phyloP scores from a whole-genome alignment of 2,113 vertebrate species.

The Macquaria australasica region DNA sequence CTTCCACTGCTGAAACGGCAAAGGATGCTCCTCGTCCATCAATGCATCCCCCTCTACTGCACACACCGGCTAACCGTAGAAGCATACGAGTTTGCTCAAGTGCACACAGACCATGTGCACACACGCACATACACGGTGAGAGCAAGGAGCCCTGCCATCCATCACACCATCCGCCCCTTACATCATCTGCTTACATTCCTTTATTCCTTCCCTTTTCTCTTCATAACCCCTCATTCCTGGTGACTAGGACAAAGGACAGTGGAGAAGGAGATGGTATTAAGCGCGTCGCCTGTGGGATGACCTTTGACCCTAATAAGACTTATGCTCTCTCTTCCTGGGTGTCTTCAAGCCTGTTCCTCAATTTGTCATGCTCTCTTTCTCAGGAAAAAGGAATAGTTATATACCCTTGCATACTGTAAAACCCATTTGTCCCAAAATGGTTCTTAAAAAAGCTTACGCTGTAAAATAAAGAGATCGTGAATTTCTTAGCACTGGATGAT shows the following conservation, averaged over 20 bases:
- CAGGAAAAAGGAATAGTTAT: neutral
- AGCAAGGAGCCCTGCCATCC: slow-evolving; percentile 46
- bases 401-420: slow-evolving; percentile 1
- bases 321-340: slow-evolving; percentile 36
- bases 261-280: slow-evolving; percentile 30
- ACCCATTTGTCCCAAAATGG: slow-evolving; percentile 37
- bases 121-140: slow-evolving; percentile 22
- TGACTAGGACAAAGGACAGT: slow-evolving; percentile 45
- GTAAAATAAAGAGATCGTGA: slow-evolving; percentile 31
- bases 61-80: slow-evolving; percentile 17
- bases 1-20: slow-evolving; percentile 78
- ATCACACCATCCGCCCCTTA: slow-evolving; percentile 53
- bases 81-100: slow-evolving; percentile 24
- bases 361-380: slow-evolving; percentile 53
- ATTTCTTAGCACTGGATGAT: neutral
- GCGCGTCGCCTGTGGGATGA: slow-evolving; percentile 37
- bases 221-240: slow-evolving; percentile 38
- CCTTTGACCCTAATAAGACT: slow-evolving; percentile 61
- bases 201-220: slow-evolving; percentile 23
- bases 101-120: slow-evolving; percentile 13
- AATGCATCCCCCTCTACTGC: slow-evolving; percentile 40
- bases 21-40: slow-evolving; percentile 71
- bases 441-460: slow-evolving; percentile 28
- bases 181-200: slow-evolving; percentile 35
- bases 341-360: slow-evolving; percentile 38